A percentile compares a stretch with the other conserved stretches of the same genome.
Conservation (phyloP, 2,797 vertebrate genomes). For the Ficedula albicollis region DNA sequence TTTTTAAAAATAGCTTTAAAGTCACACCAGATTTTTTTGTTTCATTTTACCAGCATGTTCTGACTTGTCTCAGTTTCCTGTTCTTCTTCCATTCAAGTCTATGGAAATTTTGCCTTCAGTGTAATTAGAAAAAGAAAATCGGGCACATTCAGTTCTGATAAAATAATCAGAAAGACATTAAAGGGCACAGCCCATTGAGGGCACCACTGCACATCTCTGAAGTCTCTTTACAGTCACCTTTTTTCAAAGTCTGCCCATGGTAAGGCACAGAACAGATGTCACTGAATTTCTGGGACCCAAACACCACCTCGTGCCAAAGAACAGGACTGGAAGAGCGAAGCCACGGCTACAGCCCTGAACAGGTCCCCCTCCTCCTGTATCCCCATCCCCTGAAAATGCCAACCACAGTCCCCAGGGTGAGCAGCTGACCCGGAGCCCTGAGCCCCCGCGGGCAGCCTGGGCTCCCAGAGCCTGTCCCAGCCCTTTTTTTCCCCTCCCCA, state of each 20-base stretch:
- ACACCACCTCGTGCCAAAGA: rapidly evolving
- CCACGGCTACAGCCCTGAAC: background rate
- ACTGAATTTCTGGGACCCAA: background rate
- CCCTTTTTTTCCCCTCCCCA: background rate
- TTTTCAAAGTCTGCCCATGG: background rate
- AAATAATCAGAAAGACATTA: background rate
- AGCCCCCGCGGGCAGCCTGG: background rate
- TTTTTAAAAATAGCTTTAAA: conserved; percentile 28
- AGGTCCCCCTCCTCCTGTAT: background rate
- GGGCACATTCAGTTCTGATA: background rate
- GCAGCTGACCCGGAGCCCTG: background rate
- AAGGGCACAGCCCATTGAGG: background rate
- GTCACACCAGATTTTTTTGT: conserved; percentile 7
- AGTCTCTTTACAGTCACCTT: background rate
- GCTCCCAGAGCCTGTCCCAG: background rate
- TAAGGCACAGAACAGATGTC: background rate
- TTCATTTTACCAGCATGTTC: conserved; percentile 4
- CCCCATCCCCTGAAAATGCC: background rate
- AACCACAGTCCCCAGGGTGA: rapidly evolving
- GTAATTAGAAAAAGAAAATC: background rate
- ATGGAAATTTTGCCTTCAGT: background rate
- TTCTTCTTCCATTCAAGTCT: conserved; percentile 1
- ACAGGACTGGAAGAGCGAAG: background rate
- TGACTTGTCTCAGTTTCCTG: conserved; percentile 1
- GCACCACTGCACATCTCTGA: background rate